Conservation (phyloP, 2,888 invertebrate genomes). For the Polylopha cassiicola region DNA sequence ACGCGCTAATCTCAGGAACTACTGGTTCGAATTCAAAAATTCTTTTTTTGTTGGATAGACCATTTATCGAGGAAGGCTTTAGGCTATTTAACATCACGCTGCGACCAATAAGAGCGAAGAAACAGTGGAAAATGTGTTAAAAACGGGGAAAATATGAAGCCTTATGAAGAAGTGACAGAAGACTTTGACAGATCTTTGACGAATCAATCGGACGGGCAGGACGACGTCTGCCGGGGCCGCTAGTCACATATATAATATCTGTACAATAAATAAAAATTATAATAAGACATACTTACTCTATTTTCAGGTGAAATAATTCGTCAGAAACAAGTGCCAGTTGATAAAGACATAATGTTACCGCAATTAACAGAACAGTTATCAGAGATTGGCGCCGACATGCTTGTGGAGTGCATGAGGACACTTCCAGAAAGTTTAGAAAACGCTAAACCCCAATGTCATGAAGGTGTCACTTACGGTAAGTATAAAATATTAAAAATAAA, state of each 20-base stretch:
- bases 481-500: constrained; percentile 12
- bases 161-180: too few relatives aligned
- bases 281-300: constrained; percentile 21
- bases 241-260: too few relatives aligned
- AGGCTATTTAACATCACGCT: too few relatives aligned
- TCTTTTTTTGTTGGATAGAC: neutral
- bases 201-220: too few relatives aligned
- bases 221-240: too few relatives aligned
- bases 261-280: too few relatives aligned
- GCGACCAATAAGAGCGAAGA: too few relatives aligned
- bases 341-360: constrained; percentile 78
- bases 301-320: constrained; percentile 77
- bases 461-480: constrained; percentile 84
- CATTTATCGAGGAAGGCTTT: too few relatives aligned
- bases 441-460: constrained; percentile 78
- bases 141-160: too few relatives aligned
- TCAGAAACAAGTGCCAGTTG: constrained; percentile 76
- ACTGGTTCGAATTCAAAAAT: neutral
- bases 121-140: too few relatives aligned
- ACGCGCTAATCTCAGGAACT: too few relatives aligned
- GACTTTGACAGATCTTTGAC: too few relatives aligned
- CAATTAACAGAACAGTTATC: constrained; percentile 81
- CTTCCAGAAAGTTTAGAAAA: constrained; percentile 78
- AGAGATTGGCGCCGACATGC: constrained; percentile 80
- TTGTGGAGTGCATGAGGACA: constrained; percentile 78